Percentiles rank a stretch among this genome's conserved stretches.
phyloP scores from a whole-genome alignment of 2,113 vertebrate species.

The Chaetodon auriga region DNA sequence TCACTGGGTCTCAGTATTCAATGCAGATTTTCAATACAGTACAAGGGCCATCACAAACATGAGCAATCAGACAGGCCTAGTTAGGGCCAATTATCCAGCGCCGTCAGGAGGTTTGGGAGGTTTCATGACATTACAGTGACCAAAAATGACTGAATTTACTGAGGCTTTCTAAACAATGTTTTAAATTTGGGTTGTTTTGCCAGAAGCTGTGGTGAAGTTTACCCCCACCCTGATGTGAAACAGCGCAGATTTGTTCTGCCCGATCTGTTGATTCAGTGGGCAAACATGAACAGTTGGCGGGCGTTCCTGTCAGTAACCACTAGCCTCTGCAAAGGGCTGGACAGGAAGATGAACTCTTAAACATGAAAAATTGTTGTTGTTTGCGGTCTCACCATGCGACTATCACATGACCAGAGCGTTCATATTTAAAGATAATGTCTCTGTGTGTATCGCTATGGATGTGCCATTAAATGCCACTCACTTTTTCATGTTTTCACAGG shows the following conservation, averaged over 20 bases:
- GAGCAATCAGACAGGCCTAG: neutral
- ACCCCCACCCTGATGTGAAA: neutral
- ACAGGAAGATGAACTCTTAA: neutral
- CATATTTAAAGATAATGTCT: no score
- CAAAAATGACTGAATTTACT: neutral
- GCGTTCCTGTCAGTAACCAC: neutral
- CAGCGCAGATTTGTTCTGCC: neutral
- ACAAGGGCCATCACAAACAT: neutral
- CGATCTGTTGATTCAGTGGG: neutral
- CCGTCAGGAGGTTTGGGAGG: neutral
- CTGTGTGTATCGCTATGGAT: no score
- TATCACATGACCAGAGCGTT: no score
- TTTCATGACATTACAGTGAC: neutral
- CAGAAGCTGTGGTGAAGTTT: no score
- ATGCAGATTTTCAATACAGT: neutral
- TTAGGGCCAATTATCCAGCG: neutral
- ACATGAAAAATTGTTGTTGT: no score
- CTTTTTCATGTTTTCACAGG: neutral
- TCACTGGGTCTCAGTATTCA: neutral
- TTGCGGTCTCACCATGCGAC: no score
- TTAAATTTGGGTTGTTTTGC: neutral
- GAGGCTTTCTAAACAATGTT: neutral
- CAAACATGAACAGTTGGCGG: neutral
- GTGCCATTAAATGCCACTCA: no score
- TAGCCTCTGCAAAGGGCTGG: neutral